Evolutionary conservation across 2,888 invertebrate genomes (phyloP), one percentile per base, ranked within the genome.

Genomic region (Stenotaenia linearis): DNA sequence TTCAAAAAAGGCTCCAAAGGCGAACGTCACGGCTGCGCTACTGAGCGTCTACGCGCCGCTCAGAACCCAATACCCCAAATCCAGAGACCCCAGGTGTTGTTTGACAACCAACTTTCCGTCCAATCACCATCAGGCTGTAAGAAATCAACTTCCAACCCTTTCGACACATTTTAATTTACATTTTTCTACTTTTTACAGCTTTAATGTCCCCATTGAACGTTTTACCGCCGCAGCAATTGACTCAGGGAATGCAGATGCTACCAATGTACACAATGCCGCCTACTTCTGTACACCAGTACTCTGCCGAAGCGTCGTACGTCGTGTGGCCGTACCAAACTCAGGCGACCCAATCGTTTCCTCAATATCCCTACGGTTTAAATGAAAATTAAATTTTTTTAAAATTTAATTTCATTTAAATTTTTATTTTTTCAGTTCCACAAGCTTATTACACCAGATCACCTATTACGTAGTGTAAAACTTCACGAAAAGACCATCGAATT

Each of bases 1-100:
- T 99, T 98, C 86, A 99, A 99, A 87, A 98, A 98, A 84, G 98
- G 99, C 87, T 94, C 97, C 0, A 98, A 98, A 85, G 98, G 99
- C 75, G 99, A 99, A 87, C 89, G 99, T 25, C 99, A 99, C 85
- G 99, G 99, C 0, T 98, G 98, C 32, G 99, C 98, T 0, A 99
- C 99, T 21, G 89, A 89, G 83, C 88, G 93, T 83, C 89, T 99
- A 80, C 88, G 99, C 35, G 99, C 99, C 0, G 97, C 97, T 0
- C 98, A 99, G 87, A 99, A 99, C 88, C 99, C 99, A 0, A 88
- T 99, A 1, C 96, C 97, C 0, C 96, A 98, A 86, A 96, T 97
- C 0, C 97, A 97, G 86, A 89, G 97, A 81, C 90, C n/a, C n/a
- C n/a, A n/a, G n/a, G n/a, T n/a, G n/a, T n/a, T n/a, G n/a, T n/a